Evolutionary conservation across 2,113 vertebrate species (phyloP).

Genomic region (Notarius lentiginosus): DNA sequence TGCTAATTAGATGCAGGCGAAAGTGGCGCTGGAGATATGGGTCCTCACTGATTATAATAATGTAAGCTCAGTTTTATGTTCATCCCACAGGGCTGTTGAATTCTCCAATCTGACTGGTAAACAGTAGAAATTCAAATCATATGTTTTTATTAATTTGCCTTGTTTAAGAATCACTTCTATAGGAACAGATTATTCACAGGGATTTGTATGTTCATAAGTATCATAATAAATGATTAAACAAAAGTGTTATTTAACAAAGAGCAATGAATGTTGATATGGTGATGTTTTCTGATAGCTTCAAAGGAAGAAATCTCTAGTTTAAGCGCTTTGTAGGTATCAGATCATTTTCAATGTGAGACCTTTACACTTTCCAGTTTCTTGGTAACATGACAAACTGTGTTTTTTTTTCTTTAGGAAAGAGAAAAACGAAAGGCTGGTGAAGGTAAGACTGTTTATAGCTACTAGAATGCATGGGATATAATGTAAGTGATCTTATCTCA

Average conservation of each 20-base stretch:
- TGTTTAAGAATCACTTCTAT: background rate
- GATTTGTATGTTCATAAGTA: background rate
- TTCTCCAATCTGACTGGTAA: background rate
- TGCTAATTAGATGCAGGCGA: slow-evolving; percentile 4
- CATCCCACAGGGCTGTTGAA: background rate
- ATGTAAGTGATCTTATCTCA: background rate
- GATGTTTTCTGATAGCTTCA: background rate
- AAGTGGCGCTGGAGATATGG: background rate
- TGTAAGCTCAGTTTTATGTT: background rate
- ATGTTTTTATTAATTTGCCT: background rate
- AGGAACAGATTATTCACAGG: background rate
- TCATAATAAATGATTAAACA: background rate
- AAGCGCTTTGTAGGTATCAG: background rate
- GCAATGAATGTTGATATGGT: background rate
- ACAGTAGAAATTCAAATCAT: background rate
- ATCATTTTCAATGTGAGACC: background rate
- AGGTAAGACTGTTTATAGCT: background rate
- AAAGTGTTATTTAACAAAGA: background rate
- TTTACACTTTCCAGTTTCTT: background rate
- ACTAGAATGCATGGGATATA: background rate
- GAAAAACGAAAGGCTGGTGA: background rate
- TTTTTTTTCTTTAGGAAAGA: background rate
- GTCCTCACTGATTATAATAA: background rate
- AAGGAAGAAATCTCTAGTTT: no score
- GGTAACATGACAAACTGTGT: background rate